phyloP scores from a whole-genome alignment of 2,888 invertebrate species.

The Scotopteryx bipunctaria region DNA sequence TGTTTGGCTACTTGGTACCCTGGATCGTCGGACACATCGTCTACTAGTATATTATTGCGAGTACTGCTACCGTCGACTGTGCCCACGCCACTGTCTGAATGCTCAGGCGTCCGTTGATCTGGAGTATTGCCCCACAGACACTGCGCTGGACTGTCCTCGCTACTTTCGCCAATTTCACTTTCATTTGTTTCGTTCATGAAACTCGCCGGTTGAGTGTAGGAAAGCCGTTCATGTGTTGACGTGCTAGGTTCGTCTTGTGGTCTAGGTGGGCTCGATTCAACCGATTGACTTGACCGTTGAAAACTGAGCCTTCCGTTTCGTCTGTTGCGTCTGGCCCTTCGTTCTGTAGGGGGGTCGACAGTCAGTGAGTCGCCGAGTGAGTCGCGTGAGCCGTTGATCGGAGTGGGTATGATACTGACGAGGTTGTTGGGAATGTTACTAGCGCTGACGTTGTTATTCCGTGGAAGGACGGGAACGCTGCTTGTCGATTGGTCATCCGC shows the following conservation, averaged over 20 bases:
- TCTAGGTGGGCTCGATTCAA: conserved; percentile 70
- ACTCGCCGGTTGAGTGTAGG: conserved; percentile 66
- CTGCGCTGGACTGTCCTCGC: conserved; percentile 34
- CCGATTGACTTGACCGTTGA: conserved; percentile 64
- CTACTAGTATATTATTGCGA: conserved; percentile 52
- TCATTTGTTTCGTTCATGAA: conserved; percentile 79
- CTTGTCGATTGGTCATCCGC: conserved; percentile 71
- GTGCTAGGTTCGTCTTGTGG: conserved; percentile 51
- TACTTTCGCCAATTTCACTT: conserved; percentile 73
- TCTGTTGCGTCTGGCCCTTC: conserved; percentile 54
- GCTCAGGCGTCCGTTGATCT: conserved; percentile 39
- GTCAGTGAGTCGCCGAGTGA: conserved; percentile 65
- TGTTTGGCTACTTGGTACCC: conserved; percentile 76
- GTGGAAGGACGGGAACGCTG: conserved; percentile 69
- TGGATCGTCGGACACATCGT: conserved; percentile 70
- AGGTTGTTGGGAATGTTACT: conserved; percentile 68
- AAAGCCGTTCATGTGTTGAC: conserved; percentile 49
- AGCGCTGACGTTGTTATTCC: conserved; percentile 42
- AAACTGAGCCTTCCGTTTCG: conserved; percentile 61
- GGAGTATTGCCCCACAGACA: conserved; percentile 10
- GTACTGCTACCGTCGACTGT: conserved; percentile 66
- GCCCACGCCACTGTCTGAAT: conserved; percentile 73
- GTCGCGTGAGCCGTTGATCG: conserved; percentile 82
- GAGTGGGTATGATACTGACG: conserved; percentile 83
- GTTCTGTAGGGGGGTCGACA: conserved; percentile 56